Conservation (phyloP, 2,113 vertebrate species). For the Pheucticus melanocephalus region DNA sequence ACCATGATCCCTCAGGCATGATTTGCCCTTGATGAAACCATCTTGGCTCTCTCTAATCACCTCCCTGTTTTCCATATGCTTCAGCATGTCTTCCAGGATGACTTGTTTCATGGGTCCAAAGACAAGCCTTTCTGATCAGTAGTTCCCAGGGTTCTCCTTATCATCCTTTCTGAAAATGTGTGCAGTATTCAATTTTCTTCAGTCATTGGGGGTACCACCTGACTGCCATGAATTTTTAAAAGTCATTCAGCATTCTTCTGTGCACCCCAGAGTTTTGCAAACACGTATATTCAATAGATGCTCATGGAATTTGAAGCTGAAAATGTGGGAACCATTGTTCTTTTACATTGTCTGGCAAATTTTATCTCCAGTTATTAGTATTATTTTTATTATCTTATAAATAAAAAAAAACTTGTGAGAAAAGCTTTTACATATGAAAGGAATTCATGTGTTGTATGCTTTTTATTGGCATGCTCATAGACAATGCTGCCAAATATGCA, state of each 20-base stretch:
- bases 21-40: not conserved
- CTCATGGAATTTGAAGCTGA: not conserved
- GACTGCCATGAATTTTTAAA: not conserved
- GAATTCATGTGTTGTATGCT: rapidly evolving
- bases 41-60: not conserved
- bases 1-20: not conserved
- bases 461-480: not conserved
- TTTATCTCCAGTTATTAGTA: not conserved
- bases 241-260: not conserved
- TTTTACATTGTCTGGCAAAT: not conserved
- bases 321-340: not conserved
- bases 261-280: not conserved
- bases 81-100: not conserved
- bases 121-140: not conserved
- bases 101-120: not conserved
- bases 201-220: not conserved
- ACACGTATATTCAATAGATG: not conserved
- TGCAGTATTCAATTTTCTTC: not conserved
- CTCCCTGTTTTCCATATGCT: not conserved
- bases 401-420: not conserved
- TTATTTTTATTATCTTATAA: not conserved
- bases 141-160: not conserved
- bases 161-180: not conserved
- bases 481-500: not conserved
- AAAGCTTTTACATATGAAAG: not conserved